Percentiles rank a stretch among this genome's conserved stretches.
These are phyloP conservation scores for Drosophila neotestacea DNA, from an alignment of 2,888 invertebrate species.

Conservation along the genomic window DNA sequence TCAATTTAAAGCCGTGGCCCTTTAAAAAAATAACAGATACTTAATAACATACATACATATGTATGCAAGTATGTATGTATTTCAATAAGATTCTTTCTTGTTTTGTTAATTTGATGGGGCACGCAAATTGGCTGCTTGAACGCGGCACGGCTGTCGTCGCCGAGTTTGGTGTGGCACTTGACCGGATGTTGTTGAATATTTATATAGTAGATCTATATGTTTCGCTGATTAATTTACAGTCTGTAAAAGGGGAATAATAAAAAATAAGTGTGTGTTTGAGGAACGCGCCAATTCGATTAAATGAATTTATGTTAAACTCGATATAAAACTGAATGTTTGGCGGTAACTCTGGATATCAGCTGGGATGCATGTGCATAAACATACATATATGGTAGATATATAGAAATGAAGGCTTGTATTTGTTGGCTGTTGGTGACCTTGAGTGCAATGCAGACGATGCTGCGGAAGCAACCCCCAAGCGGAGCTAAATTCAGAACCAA, in stretches of 20 bases:
- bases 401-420: not conserved
- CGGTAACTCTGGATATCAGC: slow-evolving; percentile 62
- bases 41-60: no score
- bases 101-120: slow-evolving; percentile 7
- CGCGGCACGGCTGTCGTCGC: slow-evolving; percentile 18
- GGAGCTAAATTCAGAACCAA: slow-evolving; percentile 60
- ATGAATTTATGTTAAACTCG: slow-evolving; percentile 9
- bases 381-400: slow-evolving; percentile 1
- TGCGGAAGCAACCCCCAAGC: slow-evolving; percentile 64
- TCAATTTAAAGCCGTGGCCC: no score
- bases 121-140: slow-evolving; percentile 44
- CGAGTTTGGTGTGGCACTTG: slow-evolving; percentile 54
- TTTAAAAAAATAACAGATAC: no score
- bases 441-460: slow-evolving; percentile 40
- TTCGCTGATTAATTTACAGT: slow-evolving; percentile 55
- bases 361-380: slow-evolving; percentile 23
- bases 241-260: slow-evolving; percentile 2
- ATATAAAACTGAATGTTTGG: slow-evolving; percentile 8
- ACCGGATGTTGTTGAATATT: slow-evolving; percentile 61
- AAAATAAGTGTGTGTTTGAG: slow-evolving; percentile 7
- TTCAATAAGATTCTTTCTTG: slow-evolving; percentile 9
- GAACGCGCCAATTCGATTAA: slow-evolving; percentile 26
- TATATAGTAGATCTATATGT: slow-evolving; percentile 50
- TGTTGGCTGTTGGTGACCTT: slow-evolving; percentile 40
- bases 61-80: not conserved